Base-by-base conservation (phyloP, 2,797 vertebrate species). In the Gallinago solitaria region DNA sequence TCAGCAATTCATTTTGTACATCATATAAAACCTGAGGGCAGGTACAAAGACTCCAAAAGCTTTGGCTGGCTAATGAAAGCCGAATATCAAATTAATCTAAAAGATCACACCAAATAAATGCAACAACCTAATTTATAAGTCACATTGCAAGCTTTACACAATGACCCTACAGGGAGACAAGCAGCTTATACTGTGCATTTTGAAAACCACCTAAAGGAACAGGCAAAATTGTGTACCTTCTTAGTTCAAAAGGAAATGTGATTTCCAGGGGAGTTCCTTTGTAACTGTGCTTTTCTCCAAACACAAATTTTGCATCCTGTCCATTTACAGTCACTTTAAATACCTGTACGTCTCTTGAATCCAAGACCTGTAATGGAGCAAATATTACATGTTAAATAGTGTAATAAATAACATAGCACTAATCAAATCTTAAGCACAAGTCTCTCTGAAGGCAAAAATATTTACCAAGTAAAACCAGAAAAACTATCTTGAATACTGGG, bases 201-300 rank as follows among this genome's bases (percentile, higher is more conserved):
- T 65, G 61, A 33, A 90, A 94, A 73, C 16, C 10, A 68, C 18
- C 12, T 13, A 83, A 50, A 65, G 16, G 5, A 74, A 35, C 8
- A 70, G 13, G 25, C 7, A 43, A 53, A 83, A 32, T 48, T 1
- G 1, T 60, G 93, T 98, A 99, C 99, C 99, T 99, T 96, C 98
- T 98, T 50, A 99, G 97, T 35, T 99, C 97, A 89, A 98, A 98
- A 63, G 99, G 99, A 96, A 99, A 96, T 0, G 81, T 98, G 97
- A 99, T 99, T 90, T 99, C 98, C 97, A 99, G 85, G 2, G 98
- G 98, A 0, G 98, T 97, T 63, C 99, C 99, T 97, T 99, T 99
- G 97, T 99, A 99, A 95, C 97, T 97, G 93, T 99, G 99, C 87
- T 97, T 98, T 83, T 98, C 93, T 83, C 99, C 99, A 97, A 99